Evolutionary conservation across 1,140 invertebrate species (phyloP).

Genomic region (Leptinotarsa texana): DNA sequence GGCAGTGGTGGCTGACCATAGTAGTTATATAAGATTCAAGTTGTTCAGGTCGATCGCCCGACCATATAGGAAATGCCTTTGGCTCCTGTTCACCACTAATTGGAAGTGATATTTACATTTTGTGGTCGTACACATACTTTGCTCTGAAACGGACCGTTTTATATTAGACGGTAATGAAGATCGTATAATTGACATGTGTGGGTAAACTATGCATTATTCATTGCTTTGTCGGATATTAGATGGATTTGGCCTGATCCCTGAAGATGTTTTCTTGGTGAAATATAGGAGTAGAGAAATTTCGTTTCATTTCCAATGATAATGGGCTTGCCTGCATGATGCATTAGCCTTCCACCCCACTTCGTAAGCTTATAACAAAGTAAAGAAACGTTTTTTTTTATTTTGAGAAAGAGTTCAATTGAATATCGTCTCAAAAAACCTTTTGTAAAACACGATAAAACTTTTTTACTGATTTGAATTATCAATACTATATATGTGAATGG

Average conservation of each 20-base stretch:
- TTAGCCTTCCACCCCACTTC: no score
- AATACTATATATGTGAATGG: no score
- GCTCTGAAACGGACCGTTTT: background rate
- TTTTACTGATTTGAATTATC: no score
- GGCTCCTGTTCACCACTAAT: conserved; percentile 17
- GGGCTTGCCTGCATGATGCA: background rate
- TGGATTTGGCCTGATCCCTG: background rate
- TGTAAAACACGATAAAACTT: no score
- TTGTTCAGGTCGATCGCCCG: background rate
- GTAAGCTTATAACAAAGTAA: background rate
- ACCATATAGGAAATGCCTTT: background rate
- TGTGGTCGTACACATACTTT: conserved; percentile 16
- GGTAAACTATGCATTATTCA: conserved; percentile 26
- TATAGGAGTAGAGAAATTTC: background rate
- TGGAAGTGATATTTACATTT: conserved; percentile 29
- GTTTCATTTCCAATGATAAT: background rate
- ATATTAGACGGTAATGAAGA: conserved; percentile 10
- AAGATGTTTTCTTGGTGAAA: background rate
- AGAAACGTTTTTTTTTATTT: background rate
- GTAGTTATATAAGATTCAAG: background rate
- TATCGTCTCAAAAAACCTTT: no score
- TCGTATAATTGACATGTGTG: conserved; percentile 24
- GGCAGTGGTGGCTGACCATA: background rate
- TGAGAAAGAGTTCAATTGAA: background rate
- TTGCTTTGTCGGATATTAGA: background rate